Evolutionary conservation across 2,888 invertebrate genomes (phyloP).

Genomic region (Apotomis betuletana): DNA sequence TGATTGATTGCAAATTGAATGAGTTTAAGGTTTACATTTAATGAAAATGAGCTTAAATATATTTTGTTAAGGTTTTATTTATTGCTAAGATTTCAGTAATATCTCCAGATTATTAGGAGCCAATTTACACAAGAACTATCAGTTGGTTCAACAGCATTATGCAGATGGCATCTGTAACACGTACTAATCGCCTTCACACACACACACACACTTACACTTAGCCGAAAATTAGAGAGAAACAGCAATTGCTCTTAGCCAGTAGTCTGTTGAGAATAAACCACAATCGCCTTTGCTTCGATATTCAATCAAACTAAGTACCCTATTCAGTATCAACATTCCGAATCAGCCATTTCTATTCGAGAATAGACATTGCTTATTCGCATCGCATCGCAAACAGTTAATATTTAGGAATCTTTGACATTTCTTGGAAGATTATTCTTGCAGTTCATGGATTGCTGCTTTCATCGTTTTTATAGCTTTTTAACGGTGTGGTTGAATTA

Average conservation of each 20-base stretch:
- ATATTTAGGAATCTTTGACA: neutral
- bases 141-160: slow-evolving; percentile 28
- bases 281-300: slow-evolving; percentile 27
- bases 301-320: slow-evolving; percentile 28
- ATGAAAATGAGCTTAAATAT: neutral
- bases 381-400: neutral
- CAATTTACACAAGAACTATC: slow-evolving; percentile 22
- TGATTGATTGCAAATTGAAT: neutral
- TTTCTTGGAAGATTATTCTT: neutral
- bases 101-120: slow-evolving; percentile 18
- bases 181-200: slow-evolving; percentile 16
- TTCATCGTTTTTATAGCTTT: neutral
- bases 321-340: slow-evolving; percentile 13
- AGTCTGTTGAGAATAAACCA: slow-evolving; percentile 19
- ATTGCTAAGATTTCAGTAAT: neutral
- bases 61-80: slow-evolving; percentile 1
- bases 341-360: neutral
- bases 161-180: slow-evolving; percentile 27
- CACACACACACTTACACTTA: slow-evolving; percentile 11
- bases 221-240: slow-evolving; percentile 14
- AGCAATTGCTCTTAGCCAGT: slow-evolving; percentile 8
- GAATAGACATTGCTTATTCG: neutral
- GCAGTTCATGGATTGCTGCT: neutral
- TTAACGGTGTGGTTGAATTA: neutral
- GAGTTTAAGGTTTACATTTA: neutral